Base-by-base conservation (phyloP, 92 coral and sea anemone genomes). In the Meandrina meandrites region DNA sequence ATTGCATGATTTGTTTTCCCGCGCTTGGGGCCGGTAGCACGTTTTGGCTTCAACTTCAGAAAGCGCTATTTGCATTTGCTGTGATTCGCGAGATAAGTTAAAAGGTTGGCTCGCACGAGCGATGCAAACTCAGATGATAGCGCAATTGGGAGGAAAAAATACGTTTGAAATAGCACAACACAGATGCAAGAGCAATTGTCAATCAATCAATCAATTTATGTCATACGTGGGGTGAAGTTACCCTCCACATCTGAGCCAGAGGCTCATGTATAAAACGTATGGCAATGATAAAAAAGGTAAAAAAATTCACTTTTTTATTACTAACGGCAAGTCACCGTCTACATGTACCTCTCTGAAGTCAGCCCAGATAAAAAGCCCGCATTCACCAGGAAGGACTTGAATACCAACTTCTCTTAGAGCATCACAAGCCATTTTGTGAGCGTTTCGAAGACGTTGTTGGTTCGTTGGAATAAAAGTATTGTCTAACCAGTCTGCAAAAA, bases 341-440 rank as follows among this genome's bases (percentile, higher is more conserved):
- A n/a, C n/a, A n/a, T n/a, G n/a, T n/a, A 94, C 98, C 98, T 92
- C 87, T 85, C 97, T 90, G 36, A 97, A 87, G 86, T 97, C 97
- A 37, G 83, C 93, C 99, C 99, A 97, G 30, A 97, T 53, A 80
- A 88, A 97, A 34, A 97, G 93, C 4, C 98, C 98, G 0, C 95
- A 92, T 54, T 90, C 93, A 17, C 93, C 83, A 24, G 90, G 91
- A 24, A 92, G 81, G 80, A 91, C 81, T 28, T 98, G 97, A 27
- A 95, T 90, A n/a, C 79, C 79, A 62, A 88, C 81, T 80, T 87
- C 92, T 64, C 21, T 72, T 60, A 97, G 93, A 11, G 90, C 88
- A 74, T 97, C 96, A 80, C 93, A 95, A 60, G 95, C 91, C 21
- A 95, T 84, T 48, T 88, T 70, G 84, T 97, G 81, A 36, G 96